Base-by-base conservation (phyloP, 2,113 vertebrate species). In the Cervus canadensis region DNA sequence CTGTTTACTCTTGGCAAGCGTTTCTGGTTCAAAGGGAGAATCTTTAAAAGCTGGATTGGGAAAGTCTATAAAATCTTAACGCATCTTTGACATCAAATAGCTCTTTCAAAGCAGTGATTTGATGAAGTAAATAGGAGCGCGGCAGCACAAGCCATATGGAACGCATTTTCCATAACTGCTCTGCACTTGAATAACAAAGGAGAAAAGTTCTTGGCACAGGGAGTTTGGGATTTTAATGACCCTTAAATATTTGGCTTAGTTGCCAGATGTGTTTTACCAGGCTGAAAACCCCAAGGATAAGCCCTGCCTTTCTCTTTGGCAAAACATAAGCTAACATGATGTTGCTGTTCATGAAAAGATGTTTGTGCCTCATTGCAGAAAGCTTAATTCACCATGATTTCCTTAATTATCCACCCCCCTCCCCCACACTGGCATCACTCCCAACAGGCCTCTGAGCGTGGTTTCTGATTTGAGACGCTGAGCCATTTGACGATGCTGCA, bases 61-160 rank as follows among this genome's bases (percentile, higher is more conserved):
- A 95, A 93, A 89, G 95, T 94, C 98, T 97, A 98, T 98, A 98
- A 97, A 98, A 98, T 98, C 97, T 97, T 97, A 98, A 98, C 88
- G 89, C 97, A 96, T 98, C 97, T 97, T 97, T 97, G 97, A 98
- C 98, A 97, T 97, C 98, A 98, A 97, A 97, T 95, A 94, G 97
- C 97, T 97, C 96, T 98, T 98, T 98, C 96, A 98, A 97, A 98
- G 98, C 93, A 25, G 79, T 56, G 95, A 96, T 96, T 97, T 97
- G 97, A 97, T 95, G 97, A 78, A 96, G 95, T 97, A 96, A 97
- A 97, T 86, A 98, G 96, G 96, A 96, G 93, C 2, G 56, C 54
- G 1, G 93, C 85, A 40, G 97, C 83, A 59, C 91, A 71, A 90
- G 92, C 95, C 98, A 98, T 97, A 98, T 98, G 98, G 98, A 98